Base-by-base conservation (phyloP, 2,797 vertebrate genomes). In the Onychomys arenicola region DNA sequence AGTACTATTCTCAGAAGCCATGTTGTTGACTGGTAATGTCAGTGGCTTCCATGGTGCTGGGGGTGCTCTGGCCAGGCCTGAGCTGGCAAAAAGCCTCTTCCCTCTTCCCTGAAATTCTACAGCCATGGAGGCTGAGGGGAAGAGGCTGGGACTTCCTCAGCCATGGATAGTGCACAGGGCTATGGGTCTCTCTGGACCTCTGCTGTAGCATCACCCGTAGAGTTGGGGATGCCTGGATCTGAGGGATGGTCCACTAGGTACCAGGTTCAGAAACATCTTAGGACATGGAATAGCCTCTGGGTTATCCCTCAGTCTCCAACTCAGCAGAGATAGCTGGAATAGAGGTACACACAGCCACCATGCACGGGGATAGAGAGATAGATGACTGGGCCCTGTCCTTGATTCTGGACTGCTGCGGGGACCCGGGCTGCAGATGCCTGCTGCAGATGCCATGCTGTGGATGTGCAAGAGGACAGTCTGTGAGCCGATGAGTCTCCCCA, bases 1-100 rank as follows among this genome's bases (percentile, higher is more conserved):
- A 25, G 17, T n/a, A 29, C 84, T 78, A 4, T 90, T 90, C 85
- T 83, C 43, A 55, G 96, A 91, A 94, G 84, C 87, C 77, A 49
- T 0, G 0, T 83, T 93, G 82, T 11, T 78, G 80, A 83, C 90
- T 75, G 95, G 65, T 73, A 46, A 63, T 83, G 75, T 76, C 93
- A 87, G 95, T 76, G 69, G 83, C 85, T 93, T 88, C 29, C 11
- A 3, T 17, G 73, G 40, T n/a, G 76, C 69, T 29, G 25, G 55
- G 80, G 65, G 16, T 13, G 32, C 76, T 52, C n/a, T 8, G 6
- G n/a, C 67, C 16, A 19, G 0, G 52, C 43, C 7, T 5, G 40
- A 93, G 29, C 67, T 93, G 86, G n/a, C 65, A 73, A 27, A 90
- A 75, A 37, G 29, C 86, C 76, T 40, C 71, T 90, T 71, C 63